Conservation (phyloP, 2,113 vertebrate species). For the Lagenorhynchus albirostris region DNA sequence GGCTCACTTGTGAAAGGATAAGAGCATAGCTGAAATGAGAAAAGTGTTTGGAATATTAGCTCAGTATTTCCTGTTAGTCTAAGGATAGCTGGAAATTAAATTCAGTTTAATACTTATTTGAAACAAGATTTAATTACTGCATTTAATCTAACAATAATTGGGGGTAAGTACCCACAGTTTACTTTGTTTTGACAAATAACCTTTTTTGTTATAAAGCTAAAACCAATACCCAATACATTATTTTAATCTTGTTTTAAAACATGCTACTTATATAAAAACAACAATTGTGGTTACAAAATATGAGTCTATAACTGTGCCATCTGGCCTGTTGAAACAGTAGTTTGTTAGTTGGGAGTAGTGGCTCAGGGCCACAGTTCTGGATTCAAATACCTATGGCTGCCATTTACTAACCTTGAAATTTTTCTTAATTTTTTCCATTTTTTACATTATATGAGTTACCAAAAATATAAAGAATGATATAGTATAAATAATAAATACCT, state of each 20-base stretch:
- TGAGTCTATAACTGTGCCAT: not conserved
- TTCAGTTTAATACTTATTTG: not conserved
- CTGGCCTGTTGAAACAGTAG: not conserved
- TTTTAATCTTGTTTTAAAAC: not conserved
- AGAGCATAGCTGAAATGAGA: not conserved
- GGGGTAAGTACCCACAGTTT: not conserved
- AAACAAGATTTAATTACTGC: not conserved
- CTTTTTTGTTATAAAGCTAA: constrained; percentile 9
- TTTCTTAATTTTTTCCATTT: not conserved
- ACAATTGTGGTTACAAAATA: not conserved
- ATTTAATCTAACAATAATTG: not conserved
- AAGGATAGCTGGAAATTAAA: not conserved
- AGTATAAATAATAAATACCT: not conserved
- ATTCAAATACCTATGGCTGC: not conserved
- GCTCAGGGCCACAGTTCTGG: not conserved
- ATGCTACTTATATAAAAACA: not conserved
- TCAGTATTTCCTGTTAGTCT: not conserved
- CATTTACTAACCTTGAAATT: not conserved
- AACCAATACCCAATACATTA: not conserved
- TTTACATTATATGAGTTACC: not conserved
- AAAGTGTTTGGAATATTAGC: not conserved
- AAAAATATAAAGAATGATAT: not conserved
- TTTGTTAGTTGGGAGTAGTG: not conserved
- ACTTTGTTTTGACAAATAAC: not conserved
- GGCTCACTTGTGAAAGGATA: not conserved